These are phyloP conservation scores for Rana temporaria DNA, from an alignment of 2,113 vertebrate species.

Conservation along the genomic window DNA sequence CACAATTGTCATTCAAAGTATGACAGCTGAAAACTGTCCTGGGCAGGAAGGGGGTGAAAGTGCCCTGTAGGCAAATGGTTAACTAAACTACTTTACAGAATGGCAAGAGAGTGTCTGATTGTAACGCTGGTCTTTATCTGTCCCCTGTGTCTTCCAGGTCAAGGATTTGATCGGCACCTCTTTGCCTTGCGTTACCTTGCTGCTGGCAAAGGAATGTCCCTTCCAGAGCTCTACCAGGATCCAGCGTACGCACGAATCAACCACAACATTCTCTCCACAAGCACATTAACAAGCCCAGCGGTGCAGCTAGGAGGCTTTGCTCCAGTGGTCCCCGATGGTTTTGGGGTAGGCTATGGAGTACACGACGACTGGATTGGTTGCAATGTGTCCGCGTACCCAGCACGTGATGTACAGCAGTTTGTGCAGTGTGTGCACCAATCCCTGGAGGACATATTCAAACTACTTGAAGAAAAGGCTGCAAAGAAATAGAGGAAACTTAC, in stretches of 20 bases:
- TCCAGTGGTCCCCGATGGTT: constrained; percentile 91
- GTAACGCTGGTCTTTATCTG: neutral
- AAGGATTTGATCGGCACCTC: constrained; percentile 95
- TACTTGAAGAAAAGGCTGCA: constrained; percentile 84
- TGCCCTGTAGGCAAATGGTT: too few relatives aligned
- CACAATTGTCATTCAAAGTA: too few relatives aligned
- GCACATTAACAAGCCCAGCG: constrained; percentile 86
- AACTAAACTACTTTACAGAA: too few relatives aligned
- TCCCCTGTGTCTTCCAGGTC: constrained; percentile 74
- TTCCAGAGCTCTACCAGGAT: constrained; percentile 85
- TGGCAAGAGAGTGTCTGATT: neutral
- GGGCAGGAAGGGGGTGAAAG: too few relatives aligned
- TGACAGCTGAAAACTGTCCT: too few relatives aligned
- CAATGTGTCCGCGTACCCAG: constrained; percentile 86
- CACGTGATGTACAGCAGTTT: constrained; percentile 84
- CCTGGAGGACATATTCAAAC: constrained; percentile 88
- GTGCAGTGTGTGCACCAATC: constrained; percentile 86
- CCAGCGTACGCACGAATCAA: constrained; percentile 86
- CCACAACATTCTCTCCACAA: constrained; percentile 94
- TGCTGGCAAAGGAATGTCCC: constrained; percentile 68
- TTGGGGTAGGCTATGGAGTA: constrained; percentile 87
- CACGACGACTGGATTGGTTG: constrained; percentile 91
- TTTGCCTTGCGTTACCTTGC: constrained; percentile 85
- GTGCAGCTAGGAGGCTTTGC: constrained; percentile 89
- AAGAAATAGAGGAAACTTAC: constrained; percentile 64